Conservation (phyloP, 2,888 invertebrate genomes). For the Erebia palarica region DNA sequence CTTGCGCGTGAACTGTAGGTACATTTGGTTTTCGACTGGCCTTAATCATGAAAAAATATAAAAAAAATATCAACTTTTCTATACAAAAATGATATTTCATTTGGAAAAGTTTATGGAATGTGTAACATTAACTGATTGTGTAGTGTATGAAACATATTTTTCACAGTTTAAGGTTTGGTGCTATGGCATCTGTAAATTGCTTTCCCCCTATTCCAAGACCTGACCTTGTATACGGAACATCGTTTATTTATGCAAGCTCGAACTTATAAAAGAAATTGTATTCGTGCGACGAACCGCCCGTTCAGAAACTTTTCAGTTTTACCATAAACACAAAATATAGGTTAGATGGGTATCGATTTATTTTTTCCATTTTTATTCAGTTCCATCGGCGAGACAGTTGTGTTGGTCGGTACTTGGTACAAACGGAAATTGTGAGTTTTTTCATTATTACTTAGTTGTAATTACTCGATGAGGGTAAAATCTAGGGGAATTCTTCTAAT, state of each 20-base stretch:
- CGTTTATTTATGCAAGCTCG: background rate
- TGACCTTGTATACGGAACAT: slow-evolving; percentile 6
- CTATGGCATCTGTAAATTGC: too few species aligned
- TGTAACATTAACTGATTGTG: too few species aligned
- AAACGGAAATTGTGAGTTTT: slow-evolving; percentile 22
- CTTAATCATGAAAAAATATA: too few species aligned
- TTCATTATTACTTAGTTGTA: background rate
- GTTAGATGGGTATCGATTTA: slow-evolving; percentile 43
- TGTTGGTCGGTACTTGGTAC: slow-evolving; percentile 45
- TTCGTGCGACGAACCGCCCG: slow-evolving; percentile 31
- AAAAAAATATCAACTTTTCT: too few species aligned
- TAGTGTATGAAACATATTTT: too few species aligned
- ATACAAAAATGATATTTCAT: too few species aligned
- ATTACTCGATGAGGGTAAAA: too few species aligned
- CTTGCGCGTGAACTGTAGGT: too few species aligned
- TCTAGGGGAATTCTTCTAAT: too few species aligned
- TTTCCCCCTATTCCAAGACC: background rate
- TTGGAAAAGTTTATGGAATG: too few species aligned
- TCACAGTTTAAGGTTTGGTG: too few species aligned
- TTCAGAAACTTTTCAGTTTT: slow-evolving; percentile 42
- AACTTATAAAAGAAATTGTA: slow-evolving; percentile 7
- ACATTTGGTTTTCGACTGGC: too few species aligned
- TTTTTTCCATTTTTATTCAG: slow-evolving; percentile 42
- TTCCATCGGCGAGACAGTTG: slow-evolving; percentile 40
- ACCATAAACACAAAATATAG: slow-evolving; percentile 37